These are phyloP conservation scores for Fulica atra DNA, from an alignment of 2,113 vertebrate species.

Conservation along the genomic window DNA sequence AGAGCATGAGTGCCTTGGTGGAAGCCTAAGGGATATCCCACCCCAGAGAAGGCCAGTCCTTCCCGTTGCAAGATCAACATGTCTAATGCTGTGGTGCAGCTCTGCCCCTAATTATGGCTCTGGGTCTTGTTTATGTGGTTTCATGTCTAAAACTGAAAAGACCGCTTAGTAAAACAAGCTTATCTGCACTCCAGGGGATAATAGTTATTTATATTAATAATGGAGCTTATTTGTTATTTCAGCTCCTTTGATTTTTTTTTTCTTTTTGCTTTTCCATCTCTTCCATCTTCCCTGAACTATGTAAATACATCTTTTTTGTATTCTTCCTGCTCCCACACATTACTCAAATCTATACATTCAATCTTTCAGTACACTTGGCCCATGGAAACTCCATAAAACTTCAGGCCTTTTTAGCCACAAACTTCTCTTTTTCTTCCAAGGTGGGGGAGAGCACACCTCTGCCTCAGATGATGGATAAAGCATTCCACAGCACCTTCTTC, in stretches of 20 bases:
- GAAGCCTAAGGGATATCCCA: background rate
- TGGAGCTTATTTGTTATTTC: constrained; percentile 10
- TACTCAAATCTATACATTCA: background rate
- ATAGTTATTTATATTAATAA: constrained; percentile 44
- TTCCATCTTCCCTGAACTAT: background rate
- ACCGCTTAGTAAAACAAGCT: constrained; percentile 24
- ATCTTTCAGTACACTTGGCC: background rate
- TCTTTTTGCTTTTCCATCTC: background rate
- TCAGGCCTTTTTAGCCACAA: background rate
- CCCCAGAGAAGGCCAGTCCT: background rate
- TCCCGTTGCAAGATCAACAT: background rate
- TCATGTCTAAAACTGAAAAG: constrained; percentile 20
- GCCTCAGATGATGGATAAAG: background rate
- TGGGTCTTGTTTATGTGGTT: background rate
- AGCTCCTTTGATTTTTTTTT: background rate
- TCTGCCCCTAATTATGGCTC: constrained; percentile 3
- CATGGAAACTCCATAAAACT: background rate
- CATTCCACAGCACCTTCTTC: background rate
- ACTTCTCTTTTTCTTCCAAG: background rate
- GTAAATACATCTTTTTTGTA: background rate
- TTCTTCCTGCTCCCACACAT: background rate
- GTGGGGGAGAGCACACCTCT: background rate
- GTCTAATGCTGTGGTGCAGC: background rate
- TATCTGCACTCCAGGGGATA: constrained; percentile 28
- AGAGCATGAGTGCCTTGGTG: background rate